Conservation (phyloP, 2,113 vertebrate genomes). For the Rhegmatorhina hoffmannsi region DNA sequence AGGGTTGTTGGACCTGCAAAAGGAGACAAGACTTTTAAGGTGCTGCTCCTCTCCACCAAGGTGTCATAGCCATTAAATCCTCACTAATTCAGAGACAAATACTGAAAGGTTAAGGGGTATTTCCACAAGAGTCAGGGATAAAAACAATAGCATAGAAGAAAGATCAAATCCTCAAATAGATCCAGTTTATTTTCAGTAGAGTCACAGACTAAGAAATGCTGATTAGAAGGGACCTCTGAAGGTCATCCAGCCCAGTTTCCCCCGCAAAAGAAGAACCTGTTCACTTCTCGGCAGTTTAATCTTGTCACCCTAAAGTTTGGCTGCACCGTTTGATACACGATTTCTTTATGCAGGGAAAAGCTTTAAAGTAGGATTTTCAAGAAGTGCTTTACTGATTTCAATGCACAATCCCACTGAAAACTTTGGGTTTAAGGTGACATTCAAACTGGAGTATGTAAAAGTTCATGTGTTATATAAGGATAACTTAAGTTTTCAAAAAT, state of each 20-base stretch:
- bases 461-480: not conserved
- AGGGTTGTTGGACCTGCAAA: conserved; percentile 72
- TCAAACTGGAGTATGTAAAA: not conserved
- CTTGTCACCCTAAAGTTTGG: not conserved
- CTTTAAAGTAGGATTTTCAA: not conserved
- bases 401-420: not conserved
- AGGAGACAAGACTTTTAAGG: not conserved
- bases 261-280: not conserved
- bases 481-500: not conserved
- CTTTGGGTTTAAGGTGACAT: not conserved
- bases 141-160: not conserved
- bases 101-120: not conserved
- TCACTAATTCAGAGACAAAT: not conserved
- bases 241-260: not conserved
- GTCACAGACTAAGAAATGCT: not conserved
- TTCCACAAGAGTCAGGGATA: not conserved
- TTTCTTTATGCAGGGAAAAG: not conserved
- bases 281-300: not conserved
- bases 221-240: not conserved
- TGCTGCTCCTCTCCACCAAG: not conserved
- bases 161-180: not conserved
- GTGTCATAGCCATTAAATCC: not conserved
- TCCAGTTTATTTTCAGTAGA: not conserved
- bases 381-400: not conserved
- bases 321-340: not conserved